Evolutionary conservation across 2,888 invertebrate genomes (phyloP).

Genomic region (Ophion costatus): DNA sequence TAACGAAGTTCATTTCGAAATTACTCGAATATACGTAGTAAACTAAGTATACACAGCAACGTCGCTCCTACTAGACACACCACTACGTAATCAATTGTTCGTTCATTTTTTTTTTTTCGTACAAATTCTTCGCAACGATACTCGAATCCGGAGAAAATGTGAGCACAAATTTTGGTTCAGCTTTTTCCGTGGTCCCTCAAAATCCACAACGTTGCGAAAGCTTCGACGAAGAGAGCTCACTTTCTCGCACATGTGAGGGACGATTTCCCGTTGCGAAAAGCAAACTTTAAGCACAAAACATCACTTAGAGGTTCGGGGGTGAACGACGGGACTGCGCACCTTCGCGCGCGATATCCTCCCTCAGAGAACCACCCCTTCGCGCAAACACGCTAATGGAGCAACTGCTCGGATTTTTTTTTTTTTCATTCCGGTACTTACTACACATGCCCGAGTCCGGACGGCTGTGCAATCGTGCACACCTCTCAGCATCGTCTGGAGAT

Average conservation of each 20-base stretch:
- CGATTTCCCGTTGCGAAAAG: constrained; percentile 56
- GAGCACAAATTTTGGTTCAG: not conserved
- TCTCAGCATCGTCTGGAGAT: constrained; percentile 34
- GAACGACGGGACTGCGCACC: constrained; percentile 37
- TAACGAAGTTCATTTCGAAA: too few relatives aligned
- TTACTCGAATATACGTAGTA: too few relatives aligned
- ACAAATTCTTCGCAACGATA: too few relatives aligned
- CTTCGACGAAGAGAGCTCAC: not conserved
- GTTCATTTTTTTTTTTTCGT: not conserved
- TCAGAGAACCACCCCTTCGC: constrained; percentile 72
- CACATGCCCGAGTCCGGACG: constrained; percentile 21
- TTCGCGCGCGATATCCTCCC: constrained; percentile 47
- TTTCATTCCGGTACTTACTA: constrained; percentile 20
- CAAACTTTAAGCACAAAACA: constrained; percentile 77
- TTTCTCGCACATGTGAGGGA: constrained; percentile 54
- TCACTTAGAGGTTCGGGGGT: constrained; percentile 77
- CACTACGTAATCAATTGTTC: too few relatives aligned
- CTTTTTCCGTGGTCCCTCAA: not conserved
- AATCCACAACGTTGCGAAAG: constrained; percentile 6
- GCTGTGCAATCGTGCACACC: constrained; percentile 39
- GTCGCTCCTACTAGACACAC: too few relatives aligned
- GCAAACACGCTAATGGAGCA: constrained; percentile 83
- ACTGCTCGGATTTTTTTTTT: constrained; percentile 44
- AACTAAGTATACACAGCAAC: too few relatives aligned
- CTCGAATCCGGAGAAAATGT: not conserved